Conservation (phyloP, 92 coral and sea anemone genomes). For the Heteractis magnifica region DNA sequence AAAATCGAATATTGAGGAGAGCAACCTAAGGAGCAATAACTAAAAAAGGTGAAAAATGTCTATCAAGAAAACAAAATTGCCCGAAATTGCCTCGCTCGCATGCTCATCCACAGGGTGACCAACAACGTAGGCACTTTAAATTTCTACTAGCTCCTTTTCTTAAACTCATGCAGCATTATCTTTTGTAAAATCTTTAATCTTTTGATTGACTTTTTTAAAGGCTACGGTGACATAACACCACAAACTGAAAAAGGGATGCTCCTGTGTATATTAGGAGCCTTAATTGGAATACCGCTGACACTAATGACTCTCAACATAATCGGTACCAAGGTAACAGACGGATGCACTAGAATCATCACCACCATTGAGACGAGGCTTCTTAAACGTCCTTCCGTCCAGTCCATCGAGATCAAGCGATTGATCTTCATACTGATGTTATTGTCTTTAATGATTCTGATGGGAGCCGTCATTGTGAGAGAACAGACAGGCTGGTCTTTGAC, state of each 20-base stretch:
- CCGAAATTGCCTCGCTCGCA: no score
- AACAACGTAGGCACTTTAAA: no score
- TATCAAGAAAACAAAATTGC: no score
- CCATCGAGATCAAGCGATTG: constrained; percentile 19
- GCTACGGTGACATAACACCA: constrained; percentile 35
- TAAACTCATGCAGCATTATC: no score
- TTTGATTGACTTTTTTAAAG: constrained; percentile 3
- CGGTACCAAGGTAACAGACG: constrained; percentile 18
- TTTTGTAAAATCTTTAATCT: background rate
- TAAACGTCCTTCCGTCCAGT: constrained; percentile 2
- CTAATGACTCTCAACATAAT: constrained; percentile 21
- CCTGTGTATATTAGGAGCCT: constrained; percentile 25
- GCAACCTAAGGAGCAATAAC: no score
- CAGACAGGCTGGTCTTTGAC: background rate
- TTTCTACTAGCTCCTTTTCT: no score
- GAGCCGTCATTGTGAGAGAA: background rate
- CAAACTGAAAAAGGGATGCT: constrained; percentile 6
- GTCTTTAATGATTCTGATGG: background rate
- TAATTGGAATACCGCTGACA: constrained; percentile 43
- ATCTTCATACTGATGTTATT: background rate
- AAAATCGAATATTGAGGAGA: no score
- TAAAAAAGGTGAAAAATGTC: no score
- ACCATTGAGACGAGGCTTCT: constrained; percentile 15
- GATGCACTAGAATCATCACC: background rate
- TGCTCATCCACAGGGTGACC: no score